A percentile compares a stretch with the other conserved stretches of the same genome.
phyloP scores from a whole-genome alignment of 2,888 invertebrate genomes.

The Abscondita cerata region DNA sequence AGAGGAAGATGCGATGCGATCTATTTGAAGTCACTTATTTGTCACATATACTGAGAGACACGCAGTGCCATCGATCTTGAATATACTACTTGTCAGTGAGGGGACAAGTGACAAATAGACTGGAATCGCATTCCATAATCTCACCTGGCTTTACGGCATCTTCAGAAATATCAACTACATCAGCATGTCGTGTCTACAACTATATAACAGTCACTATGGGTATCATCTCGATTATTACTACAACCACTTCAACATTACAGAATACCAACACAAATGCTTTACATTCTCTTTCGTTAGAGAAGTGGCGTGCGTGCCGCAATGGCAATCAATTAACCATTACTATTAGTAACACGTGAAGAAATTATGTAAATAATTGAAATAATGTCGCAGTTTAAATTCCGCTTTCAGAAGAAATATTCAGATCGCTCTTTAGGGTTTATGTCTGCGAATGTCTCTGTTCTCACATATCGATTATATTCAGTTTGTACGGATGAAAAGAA shows the following conservation, averaged over 20 bases:
- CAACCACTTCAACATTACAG: slow-evolving; percentile 12
- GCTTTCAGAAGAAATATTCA: no score
- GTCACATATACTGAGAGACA: slow-evolving; percentile 30
- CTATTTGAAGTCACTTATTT: slow-evolving; percentile 28
- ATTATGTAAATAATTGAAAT: no score
- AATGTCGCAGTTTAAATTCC: no score
- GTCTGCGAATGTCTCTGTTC: no score
- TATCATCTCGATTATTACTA: slow-evolving; percentile 15
- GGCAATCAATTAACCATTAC: slow-evolving; percentile 8
- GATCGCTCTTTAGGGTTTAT: no score
- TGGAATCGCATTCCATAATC: slow-evolving; percentile 28
- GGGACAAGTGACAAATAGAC: slow-evolving; percentile 28
- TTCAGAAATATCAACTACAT: slow-evolving; percentile 13
- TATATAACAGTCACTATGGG: slow-evolving; percentile 20
- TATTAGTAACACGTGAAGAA: no score
- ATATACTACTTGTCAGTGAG: slow-evolving; percentile 23
- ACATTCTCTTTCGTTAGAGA: no score
- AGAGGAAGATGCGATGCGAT: slow-evolving; percentile 29
- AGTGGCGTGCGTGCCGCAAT: neutral
- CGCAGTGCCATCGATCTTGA: slow-evolving; percentile 31
- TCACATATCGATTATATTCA: no score
- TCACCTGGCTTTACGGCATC: slow-evolving; percentile 26
- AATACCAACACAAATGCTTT: slow-evolving; percentile 12
- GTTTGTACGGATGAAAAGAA: no score
- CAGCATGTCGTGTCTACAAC: slow-evolving; percentile 12